These are phyloP conservation scores for Parasteatoda lunata DNA, from an alignment of 2,888 invertebrate genomes.

Conservation along the genomic window DNA sequence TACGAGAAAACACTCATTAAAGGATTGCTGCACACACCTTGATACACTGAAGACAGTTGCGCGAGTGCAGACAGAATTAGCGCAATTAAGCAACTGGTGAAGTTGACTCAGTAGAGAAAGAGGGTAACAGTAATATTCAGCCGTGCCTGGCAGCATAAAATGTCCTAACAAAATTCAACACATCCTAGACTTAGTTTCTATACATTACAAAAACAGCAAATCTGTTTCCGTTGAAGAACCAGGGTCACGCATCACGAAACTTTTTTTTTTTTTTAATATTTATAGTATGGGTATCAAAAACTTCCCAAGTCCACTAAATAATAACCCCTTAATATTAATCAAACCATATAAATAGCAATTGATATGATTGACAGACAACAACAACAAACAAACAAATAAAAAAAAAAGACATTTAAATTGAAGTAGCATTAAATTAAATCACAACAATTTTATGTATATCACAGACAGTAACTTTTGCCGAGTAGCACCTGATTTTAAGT, in stretches of 20 bases:
- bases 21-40: slow-evolving; percentile 11
- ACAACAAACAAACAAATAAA: not conserved
- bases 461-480: too few species aligned
- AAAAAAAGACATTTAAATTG: too few species aligned
- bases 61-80: not conserved
- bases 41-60: slow-evolving; percentile 20
- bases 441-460: too few species aligned
- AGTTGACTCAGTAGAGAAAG: not conserved
- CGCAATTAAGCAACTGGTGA: not conserved
- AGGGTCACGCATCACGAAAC: slow-evolving; percentile 31
- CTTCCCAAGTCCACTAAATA: not conserved
- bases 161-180: slow-evolving; percentile 20
- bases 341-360: not conserved
- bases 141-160: slow-evolving; percentile 2
- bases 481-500: too few species aligned
- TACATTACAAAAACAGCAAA: slow-evolving; percentile 30
- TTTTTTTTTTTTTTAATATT: not conserved
- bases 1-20: not conserved
- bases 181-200: slow-evolving; percentile 2
- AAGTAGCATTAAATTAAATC: too few species aligned
- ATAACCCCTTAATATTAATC: not conserved
- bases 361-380: not conserved
- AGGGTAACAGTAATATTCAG: slow-evolving; percentile 15
- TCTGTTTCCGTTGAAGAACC: slow-evolving; percentile 41
- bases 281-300: not conserved